Evolutionary conservation across 2,797 vertebrate species (phyloP).

Genomic region (Zalophus californianus): DNA sequence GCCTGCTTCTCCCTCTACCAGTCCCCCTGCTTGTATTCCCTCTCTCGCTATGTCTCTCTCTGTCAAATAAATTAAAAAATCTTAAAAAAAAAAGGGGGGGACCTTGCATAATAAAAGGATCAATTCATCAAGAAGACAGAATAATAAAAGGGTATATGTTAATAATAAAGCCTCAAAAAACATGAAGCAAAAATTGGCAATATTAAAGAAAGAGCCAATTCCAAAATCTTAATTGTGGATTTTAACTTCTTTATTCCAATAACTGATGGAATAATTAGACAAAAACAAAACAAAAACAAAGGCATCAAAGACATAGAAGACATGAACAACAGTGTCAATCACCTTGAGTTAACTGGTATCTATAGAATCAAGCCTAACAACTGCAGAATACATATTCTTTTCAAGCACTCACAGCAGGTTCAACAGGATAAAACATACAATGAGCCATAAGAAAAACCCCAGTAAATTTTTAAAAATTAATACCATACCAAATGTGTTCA

Average conservation of each 20-base stretch:
- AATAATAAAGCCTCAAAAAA: background rate
- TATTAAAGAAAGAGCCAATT: background rate
- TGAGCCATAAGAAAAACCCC: background rate
- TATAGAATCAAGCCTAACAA: background rate
- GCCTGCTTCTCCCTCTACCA: no score
- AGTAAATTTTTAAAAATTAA: background rate
- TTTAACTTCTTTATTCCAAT: background rate
- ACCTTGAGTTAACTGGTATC: background rate
- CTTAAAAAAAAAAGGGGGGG: no score
- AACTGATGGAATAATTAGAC: background rate
- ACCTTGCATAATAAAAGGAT: background rate
- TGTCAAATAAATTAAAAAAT: no score
- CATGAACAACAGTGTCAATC: background rate
- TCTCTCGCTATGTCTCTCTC: no score
- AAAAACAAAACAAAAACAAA: background rate
- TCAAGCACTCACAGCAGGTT: background rate
- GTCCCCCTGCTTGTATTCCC: no score
- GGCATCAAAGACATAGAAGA: background rate
- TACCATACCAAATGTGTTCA: background rate
- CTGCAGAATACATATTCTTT: background rate
- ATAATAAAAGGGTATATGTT: background rate
- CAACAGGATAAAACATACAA: background rate
- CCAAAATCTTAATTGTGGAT: background rate
- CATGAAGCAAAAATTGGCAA: background rate
- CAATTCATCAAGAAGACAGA: background rate